Evolutionary conservation across 2,797 vertebrate species (phyloP).

Genomic region (Phaenicophaeus curvirostris): DNA sequence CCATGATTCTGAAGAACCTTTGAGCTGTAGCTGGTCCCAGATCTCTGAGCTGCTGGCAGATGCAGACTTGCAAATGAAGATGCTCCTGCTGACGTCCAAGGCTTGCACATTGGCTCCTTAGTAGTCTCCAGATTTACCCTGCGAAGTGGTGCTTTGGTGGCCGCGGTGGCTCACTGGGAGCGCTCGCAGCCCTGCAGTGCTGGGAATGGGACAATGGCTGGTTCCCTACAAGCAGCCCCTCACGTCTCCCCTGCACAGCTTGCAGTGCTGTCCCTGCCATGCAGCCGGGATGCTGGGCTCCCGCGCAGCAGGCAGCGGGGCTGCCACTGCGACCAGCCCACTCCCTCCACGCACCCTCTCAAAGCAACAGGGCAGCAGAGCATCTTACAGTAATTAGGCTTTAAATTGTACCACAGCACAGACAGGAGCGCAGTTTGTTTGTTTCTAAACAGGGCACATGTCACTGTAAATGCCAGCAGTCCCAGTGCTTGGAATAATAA

Average conservation of each 20-base stretch:
- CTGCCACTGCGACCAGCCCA: neutral
- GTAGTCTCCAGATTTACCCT: neutral
- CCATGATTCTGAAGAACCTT: neutral
- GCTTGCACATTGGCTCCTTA: neutral
- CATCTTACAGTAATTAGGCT: neutral
- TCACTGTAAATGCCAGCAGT: slow-evolving; percentile 44
- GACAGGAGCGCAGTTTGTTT: slow-evolving; percentile 14
- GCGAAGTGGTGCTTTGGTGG: neutral
- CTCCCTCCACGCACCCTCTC: neutral
- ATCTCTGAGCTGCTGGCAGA: neutral
- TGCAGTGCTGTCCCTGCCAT: fast-evolving
- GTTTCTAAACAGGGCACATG: slow-evolving; percentile 38
- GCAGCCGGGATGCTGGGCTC: neutral
- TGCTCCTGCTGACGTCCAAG: neutral
- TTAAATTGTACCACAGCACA: neutral
- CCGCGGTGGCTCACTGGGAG: fast-evolving
- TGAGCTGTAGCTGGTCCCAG: neutral
- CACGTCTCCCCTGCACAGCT: fast-evolving
- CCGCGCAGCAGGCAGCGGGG: fast-evolving
- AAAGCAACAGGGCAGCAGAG: neutral
- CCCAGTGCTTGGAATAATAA: slow-evolving; percentile 35
- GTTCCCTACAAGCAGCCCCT: fast-evolving
- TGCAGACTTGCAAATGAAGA: neutral
- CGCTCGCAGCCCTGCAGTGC: fast-evolving
- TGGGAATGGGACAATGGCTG: neutral